Percentiles rank a stretch among this genome's conserved stretches.
Conservation (phyloP, 2,797 vertebrate genomes). For the Gephyroberyx darwinii region DNA sequence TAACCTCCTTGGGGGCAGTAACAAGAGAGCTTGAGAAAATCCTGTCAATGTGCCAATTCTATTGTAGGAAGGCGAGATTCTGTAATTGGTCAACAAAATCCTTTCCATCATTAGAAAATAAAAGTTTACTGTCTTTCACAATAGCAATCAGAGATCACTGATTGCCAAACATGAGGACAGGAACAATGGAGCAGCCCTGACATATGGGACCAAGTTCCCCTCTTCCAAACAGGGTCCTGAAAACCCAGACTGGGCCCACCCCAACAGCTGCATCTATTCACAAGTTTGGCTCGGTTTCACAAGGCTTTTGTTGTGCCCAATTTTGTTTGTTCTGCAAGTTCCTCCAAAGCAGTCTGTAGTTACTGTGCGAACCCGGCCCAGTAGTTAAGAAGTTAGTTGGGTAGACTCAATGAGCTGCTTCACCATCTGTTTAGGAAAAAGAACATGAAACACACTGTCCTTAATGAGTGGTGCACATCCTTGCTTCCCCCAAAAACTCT, state of each 20-base stretch:
- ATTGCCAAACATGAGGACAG: constrained; percentile 22
- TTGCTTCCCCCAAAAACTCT: neutral
- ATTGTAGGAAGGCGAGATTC: neutral
- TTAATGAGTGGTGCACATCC: constrained; percentile 43
- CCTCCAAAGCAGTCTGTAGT: constrained; percentile 42
- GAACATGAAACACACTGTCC: constrained; percentile 50
- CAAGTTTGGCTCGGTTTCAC: constrained; percentile 56
- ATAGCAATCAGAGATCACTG: constrained; percentile 5
- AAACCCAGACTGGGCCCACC: constrained; percentile 30
- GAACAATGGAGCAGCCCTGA: constrained; percentile 31
- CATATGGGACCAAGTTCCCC: constrained; percentile 14
- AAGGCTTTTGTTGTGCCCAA: constrained; percentile 43
- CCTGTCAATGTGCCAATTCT: neutral
- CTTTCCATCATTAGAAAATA: no score
- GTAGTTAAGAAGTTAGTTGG: constrained; percentile 62
- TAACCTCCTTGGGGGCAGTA: no score
- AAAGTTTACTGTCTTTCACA: neutral
- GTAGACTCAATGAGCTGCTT: constrained; percentile 58
- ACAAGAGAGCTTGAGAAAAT: no score
- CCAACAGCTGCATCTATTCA: constrained; percentile 67
- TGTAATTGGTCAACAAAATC: neutral
- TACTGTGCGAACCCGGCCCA: constrained; percentile 52
- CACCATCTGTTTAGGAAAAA: constrained; percentile 69
- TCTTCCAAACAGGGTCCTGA: constrained; percentile 41
- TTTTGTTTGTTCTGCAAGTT: constrained; percentile 58